Evolutionary conservation across 2,797 vertebrate genomes (phyloP), one percentile per base, ranked within the genome.

Genomic region (Alauda arvensis): DNA sequence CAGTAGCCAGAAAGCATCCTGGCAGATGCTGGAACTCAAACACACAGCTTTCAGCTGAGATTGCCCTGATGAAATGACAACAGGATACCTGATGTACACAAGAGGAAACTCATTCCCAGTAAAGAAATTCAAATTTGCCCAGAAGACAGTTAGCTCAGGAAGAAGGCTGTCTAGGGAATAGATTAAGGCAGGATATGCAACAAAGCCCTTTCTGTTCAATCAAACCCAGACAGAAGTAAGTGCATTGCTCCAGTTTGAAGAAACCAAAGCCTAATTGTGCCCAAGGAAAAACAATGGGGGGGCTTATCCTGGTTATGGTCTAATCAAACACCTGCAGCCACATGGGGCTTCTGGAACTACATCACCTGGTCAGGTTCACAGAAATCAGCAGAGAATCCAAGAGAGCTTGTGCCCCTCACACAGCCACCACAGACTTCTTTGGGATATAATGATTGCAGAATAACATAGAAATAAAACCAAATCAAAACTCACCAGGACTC

Each of bases 321-420:
- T 74, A 83, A 89, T 67, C 85, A 88, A 93, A 75, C 39, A 65
- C 37, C 46, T 75, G 66, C 69, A 89, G 55, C 46, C 55, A 71
- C 3, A 5, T 25, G 34, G 75, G 37, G 48, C 53, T 90, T 85
- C 66, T 77, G 66, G 29, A 87, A 71, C 46, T 45, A 28, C 0
- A 0, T 61, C 49, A 60, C 16, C 57, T 70, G 24, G 18, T 31
- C 77, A 77, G n/a, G 55, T 57, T 90, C 77, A 75, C 18, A 77
- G 37, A 46, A 75, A 77, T 79, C 53, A 65, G 65, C 0, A 45
- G 15, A 59, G 16, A 26, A 86, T n/a, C 19, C 57, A 79, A 31
- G 55, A 86, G 31, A 80, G 13, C 10, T 48, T 43, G 15, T 77
- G 51, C 49, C 75, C 29, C 76, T 88, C 57, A 72, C 29, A 45